Conservation (phyloP, 2,113 vertebrate species). For the Labrus mixtus region DNA sequence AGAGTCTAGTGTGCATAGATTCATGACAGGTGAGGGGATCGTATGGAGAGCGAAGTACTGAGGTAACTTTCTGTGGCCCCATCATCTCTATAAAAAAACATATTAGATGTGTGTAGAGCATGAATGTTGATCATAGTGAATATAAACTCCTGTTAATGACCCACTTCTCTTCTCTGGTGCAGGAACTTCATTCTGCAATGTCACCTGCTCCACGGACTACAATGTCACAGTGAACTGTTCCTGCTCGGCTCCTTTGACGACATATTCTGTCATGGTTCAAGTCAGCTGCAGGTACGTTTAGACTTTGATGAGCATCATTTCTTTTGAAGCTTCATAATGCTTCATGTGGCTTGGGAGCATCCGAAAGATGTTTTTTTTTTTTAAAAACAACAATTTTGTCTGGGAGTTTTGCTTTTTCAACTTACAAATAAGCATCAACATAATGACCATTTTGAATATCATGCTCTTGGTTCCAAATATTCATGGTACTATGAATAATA, state of each 20-base stretch:
- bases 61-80: too few species aligned
- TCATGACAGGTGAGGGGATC: too few species aligned
- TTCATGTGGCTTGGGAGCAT: background rate
- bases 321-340: background rate
- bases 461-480: background rate
- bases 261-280: constrained; percentile 4
- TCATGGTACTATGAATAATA: background rate
- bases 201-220: constrained; percentile 74
- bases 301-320: background rate
- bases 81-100: too few species aligned
- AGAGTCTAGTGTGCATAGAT: too few species aligned
- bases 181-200: constrained; percentile 50
- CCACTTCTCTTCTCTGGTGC: constrained; percentile 8
- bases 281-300: constrained; percentile 66
- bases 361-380: too few species aligned
- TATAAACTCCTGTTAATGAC: background rate
- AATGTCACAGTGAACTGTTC: constrained; percentile 57
- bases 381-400: too few species aligned
- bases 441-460: background rate
- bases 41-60: too few species aligned
- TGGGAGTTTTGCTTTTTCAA: too few species aligned
- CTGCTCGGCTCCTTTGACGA: constrained; percentile 42
- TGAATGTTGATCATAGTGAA: too few species aligned
- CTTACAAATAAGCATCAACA: background rate
- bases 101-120: too few species aligned